A percentile compares a stretch with the other conserved stretches of the same genome.
These are phyloP conservation scores for Brachystomella parvula DNA, from an alignment of 1,140 invertebrate genomes.

Conservation along the genomic window DNA sequence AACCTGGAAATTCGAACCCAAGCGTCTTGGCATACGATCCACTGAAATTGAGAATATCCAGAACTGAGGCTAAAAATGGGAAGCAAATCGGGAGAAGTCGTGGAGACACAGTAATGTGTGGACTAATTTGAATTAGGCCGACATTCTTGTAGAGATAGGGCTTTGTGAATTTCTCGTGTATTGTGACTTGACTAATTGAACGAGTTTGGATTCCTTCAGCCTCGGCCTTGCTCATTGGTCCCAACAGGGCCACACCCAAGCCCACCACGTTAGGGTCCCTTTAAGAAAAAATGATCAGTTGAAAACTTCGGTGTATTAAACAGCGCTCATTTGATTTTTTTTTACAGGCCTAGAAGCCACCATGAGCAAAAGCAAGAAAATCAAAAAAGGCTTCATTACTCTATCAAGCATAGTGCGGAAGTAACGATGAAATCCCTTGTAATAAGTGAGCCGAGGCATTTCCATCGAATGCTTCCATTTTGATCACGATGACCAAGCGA, in stretches of 20 bases:
- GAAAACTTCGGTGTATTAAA: not conserved
- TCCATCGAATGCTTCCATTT: constrained; percentile 14
- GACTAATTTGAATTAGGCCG: constrained; percentile 9
- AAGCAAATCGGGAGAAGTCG: constrained; percentile 21
- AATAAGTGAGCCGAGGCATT: constrained; percentile 25
- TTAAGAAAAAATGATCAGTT: not conserved
- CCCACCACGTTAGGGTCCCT: not conserved
- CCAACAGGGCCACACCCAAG: not conserved
- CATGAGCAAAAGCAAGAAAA: not conserved
- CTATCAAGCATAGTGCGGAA: constrained; percentile 11
- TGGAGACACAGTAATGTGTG: not conserved
- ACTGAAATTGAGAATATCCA: constrained; percentile 22
- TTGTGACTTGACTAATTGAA: not conserved
- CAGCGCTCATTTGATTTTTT: not conserved
- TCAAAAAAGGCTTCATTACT: not conserved
- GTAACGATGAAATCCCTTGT: constrained; percentile 20
- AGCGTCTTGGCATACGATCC: not conserved
- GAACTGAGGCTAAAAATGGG: constrained; percentile 22
- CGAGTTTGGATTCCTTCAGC: not conserved
- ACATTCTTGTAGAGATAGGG: constrained; percentile 15
- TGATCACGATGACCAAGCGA: constrained; percentile 11
- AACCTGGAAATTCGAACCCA: not conserved
- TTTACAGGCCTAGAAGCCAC: not conserved
- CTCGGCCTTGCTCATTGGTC: not conserved
- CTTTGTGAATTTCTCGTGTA: not conserved